Base-by-base conservation (phyloP, 2,113 vertebrate species). In the Ranitomeya imitator region DNA sequence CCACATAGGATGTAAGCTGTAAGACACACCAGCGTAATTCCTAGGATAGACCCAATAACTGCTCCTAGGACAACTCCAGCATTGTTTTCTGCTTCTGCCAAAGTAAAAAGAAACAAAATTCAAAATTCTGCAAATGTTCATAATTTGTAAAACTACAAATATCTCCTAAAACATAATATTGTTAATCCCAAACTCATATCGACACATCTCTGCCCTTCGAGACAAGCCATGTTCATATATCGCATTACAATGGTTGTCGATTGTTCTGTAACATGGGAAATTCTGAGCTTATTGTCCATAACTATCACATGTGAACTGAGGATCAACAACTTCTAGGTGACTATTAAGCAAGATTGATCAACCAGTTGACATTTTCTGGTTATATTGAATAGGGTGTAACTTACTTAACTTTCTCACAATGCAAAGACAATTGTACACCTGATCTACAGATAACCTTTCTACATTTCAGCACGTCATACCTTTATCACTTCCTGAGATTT, bases 1-100 rank as follows among this genome's bases (percentile, higher is more conserved):
- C 92, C 93, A 87, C 93, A 92, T 83, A 95, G 76, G 85, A 96
- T 57, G 86, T 95, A 97, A 21, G 91, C 92, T 86, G 92, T 91
- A 83, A 97, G 81, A 54, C 91, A 93, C 79, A 97, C 93, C 16
- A 95, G 57, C 13, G 90, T 85, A 87, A 93, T 93, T 6, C 90
- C 93, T 86, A 96, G 84, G 4, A 93, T 92, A 18, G 91, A 91
- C 67, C 94, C 97, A 88, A 97, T 90, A 18, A 93, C 90, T 18
- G 91, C 91, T 0, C 93, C 95, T 90, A 93, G 94, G 14, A 94
- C 91, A 14, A 93, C 71, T 14, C 71, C 93, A 90, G 65, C 88
- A 18, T 79, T 90, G 79, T 14, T 93, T 37, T 0, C 86, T 55
- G 92, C 90, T 0, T 91, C 94, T 96, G 57, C 8, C 23, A 86